Evolutionary conservation across 1,140 invertebrate species (phyloP), one percentile per base, ranked within the genome.

Genomic region (Pseudomyrmex cubaensis): DNA sequence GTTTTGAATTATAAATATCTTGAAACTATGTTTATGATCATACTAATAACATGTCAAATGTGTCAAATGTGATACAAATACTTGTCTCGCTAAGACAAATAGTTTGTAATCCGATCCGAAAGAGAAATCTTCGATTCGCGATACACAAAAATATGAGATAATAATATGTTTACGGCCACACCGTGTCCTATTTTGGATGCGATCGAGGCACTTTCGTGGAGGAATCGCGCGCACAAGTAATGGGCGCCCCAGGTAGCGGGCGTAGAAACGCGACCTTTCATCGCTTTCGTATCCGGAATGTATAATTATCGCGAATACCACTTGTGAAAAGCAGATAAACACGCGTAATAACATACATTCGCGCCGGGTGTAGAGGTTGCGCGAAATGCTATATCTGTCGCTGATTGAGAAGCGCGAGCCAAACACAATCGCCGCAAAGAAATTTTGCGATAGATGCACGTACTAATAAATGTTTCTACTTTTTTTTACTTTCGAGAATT

Each of bases 221-320:
- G 35, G 48, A 82, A 75, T 17, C 25, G 22, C 70, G 48, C 69
- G 77, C 54, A 22, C 54, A 22, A 70, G 20, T 70, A 70, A 70
- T 78, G 54, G 44, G 69, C 44, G 44, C 15, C 44, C 8, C 66
- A 61, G 76, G 76, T 78, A 70, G 54, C 76, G 35, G 17, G 20
- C 75, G 64, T 78, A 59, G 64, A 78, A 78, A 78, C 35, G 64
- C 76, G 64, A 70, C 76, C 64, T 78, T 66, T 72, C 35, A 62
- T 82, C 70, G 70, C 62, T 82, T 62, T 74, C 57, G 48, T 17
- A 15, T 10, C 4, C n/a, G 54, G 46, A 72, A 80, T 72, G 44
- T 80, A 59, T 72, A 72, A 80, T 80, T 80, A 80, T 80, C 70
- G 46, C 48, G 7, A 44, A 59, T 80, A 61, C 72, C 59, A 56